Evolutionary conservation across 2,797 vertebrate genomes (phyloP).

Genomic region (Gymnothorax javanicus): DNA sequence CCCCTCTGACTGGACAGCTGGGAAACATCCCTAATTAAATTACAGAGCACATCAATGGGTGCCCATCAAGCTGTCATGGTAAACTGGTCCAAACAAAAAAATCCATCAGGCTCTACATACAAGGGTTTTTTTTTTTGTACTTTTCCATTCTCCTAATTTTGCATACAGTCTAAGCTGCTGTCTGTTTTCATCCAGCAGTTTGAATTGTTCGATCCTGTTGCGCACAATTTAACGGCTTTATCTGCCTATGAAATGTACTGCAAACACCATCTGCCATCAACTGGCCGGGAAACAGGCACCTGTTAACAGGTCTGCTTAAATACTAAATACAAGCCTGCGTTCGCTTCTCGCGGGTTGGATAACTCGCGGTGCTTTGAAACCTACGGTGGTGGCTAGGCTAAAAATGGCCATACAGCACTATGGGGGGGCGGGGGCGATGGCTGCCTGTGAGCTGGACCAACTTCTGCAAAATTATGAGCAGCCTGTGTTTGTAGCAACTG

Average conservation of each 20-base stretch:
- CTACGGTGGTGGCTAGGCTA: not conserved
- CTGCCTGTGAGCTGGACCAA: not conserved
- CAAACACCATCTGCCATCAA: not conserved
- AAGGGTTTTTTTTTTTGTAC: slow-evolving; percentile 54
- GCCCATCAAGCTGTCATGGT: slow-evolving; percentile 68
- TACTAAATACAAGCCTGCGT: not conserved
- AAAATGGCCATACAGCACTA: not conserved
- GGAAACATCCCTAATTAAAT: slow-evolving; percentile 68
- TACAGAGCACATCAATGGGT: slow-evolving; percentile 70
- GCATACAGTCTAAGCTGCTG: not conserved
- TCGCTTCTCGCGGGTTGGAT: not conserved
- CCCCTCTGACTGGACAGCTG: slow-evolving; percentile 55
- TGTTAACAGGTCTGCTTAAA: not conserved
- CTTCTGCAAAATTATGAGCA: slow-evolving; percentile 38
- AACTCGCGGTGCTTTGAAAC: not conserved
- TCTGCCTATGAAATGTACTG: not conserved
- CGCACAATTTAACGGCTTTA: not conserved
- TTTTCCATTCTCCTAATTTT: not conserved
- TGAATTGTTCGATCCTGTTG: not conserved
- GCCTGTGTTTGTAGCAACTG: slow-evolving; percentile 70
- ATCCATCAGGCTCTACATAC: slow-evolving; percentile 52
- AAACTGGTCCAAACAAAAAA: slow-evolving; percentile 60
- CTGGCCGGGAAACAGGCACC: not conserved
- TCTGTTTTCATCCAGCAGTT: not conserved
- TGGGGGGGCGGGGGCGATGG: not conserved